Evolutionary conservation across 2,113 vertebrate genomes (phyloP).

Genomic region (Ictalurus punctatus): DNA sequence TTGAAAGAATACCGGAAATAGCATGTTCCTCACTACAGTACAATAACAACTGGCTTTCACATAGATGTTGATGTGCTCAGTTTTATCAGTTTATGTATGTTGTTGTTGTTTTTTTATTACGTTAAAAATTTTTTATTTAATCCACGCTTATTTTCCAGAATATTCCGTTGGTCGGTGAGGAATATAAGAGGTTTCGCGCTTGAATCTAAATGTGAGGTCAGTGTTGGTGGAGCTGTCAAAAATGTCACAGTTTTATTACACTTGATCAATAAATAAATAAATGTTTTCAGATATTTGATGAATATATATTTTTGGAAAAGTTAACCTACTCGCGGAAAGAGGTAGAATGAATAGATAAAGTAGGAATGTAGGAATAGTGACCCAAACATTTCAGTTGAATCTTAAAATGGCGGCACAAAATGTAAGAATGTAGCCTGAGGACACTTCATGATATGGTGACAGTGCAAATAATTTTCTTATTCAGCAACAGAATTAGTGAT

Average conservation of each 20-base stretch:
- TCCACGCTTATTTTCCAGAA: neutral
- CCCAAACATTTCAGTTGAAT: neutral
- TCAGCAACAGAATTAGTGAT: neutral
- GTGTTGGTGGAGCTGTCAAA: neutral
- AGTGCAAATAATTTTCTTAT: neutral
- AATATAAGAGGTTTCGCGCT: neutral
- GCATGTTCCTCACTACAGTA: neutral
- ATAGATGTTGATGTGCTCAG: too few species aligned
- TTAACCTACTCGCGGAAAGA: neutral
- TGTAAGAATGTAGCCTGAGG: neutral
- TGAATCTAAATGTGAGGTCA: neutral
- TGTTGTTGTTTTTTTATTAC: neutral
- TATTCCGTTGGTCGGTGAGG: neutral
- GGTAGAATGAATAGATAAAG: neutral
- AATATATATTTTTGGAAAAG: neutral
- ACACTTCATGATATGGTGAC: neutral
- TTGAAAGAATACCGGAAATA: constrained; percentile 8
- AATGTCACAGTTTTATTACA: neutral
- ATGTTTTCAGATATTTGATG: neutral
- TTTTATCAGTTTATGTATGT: neutral
- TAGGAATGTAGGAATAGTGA: neutral
- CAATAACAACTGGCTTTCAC: neutral
- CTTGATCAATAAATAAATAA: neutral
- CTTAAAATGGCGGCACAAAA: neutral
- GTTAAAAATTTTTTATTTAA: neutral